Evolutionary conservation across 2,113 vertebrate genomes (phyloP).

Genomic region (Eclectus roratus): DNA sequence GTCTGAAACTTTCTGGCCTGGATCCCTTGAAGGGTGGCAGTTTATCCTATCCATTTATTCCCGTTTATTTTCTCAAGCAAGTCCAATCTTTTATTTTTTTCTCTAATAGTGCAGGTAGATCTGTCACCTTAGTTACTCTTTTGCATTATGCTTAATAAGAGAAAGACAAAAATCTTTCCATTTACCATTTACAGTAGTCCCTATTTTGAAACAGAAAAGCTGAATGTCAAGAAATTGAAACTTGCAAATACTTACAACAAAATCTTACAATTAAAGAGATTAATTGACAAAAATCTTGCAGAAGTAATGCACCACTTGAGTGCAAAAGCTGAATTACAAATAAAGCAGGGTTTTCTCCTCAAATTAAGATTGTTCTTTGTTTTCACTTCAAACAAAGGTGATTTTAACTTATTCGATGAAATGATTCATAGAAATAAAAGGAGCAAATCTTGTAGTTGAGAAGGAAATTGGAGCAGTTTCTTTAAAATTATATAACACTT

Average conservation of each 20-base stretch:
- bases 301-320: neutral
- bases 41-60: neutral
- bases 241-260: neutral
- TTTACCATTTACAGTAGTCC: neutral
- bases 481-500: neutral
- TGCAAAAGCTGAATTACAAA: neutral
- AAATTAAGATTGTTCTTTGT: neutral
- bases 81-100: neutral
- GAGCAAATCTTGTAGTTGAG: neutral
- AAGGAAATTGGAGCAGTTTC: neutral
- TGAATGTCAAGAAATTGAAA: neutral
- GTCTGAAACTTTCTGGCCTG: neutral
- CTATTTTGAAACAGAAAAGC: neutral
- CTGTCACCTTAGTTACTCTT: neutral
- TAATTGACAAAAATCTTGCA: neutral
- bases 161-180: neutral
- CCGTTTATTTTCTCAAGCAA: neutral
- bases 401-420: neutral
- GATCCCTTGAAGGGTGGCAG: neutral
- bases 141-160: neutral
- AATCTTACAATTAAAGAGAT: neutral
- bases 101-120: neutral
- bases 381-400: neutral
- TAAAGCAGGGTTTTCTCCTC: fast-evolving
- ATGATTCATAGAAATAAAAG: neutral